Percentiles rank a stretch among this genome's conserved stretches.
Evolutionary conservation across 2,113 vertebrate genomes (phyloP).

Genomic region (Corynorhinus townsendii): DNA sequence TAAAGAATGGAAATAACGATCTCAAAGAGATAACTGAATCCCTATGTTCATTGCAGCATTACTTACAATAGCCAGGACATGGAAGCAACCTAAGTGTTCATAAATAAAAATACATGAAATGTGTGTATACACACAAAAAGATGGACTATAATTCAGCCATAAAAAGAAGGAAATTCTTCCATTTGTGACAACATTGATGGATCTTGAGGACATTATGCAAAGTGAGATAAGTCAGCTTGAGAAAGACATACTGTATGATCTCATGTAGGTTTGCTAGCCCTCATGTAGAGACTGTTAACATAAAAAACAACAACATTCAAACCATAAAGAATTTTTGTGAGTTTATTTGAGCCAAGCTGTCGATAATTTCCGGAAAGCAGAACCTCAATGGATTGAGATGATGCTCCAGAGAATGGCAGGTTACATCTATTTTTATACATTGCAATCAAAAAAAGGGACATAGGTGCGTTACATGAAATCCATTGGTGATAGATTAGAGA

Average conservation of each 20-base stretch:
- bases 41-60: neutral
- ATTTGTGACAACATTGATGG: neutral
- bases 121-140: neutral
- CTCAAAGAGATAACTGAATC: neutral
- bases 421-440: no score
- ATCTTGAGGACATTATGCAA: neutral
- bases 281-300: neutral
- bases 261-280: neutral
- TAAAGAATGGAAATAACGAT: neutral
- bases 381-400: no score
- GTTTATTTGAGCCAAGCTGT: no score
- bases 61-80: neutral
- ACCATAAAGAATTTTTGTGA: no score
- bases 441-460: no score
- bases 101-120: neutral
- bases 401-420: no score
- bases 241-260: neutral
- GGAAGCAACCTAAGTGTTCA: neutral
- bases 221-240: neutral
- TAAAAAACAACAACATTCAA: no score
- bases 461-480: no score
- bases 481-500: no score
- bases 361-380: no score
- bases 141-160: neutral
- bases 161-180: neutral